Percentiles rank a stretch among this genome's conserved stretches.
These are phyloP conservation scores for Propithecus coquereli DNA, from an alignment of 2,113 vertebrate genomes.

Conservation along the genomic window DNA sequence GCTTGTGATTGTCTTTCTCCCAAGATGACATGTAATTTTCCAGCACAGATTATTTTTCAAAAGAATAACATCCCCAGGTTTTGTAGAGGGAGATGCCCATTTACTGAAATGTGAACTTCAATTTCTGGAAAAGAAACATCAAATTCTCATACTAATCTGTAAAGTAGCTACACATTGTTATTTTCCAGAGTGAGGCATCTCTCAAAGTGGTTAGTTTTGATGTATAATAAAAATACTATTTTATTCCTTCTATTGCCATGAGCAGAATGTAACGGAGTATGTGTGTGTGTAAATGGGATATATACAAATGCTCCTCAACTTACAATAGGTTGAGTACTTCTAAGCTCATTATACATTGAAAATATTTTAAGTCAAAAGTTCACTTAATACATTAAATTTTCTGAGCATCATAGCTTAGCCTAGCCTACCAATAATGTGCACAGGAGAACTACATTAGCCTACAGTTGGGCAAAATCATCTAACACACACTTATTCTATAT, in stretches of 20 bases:
- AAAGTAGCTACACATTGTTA: background rate
- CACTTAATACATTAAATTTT: background rate
- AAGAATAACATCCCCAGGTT: background rate
- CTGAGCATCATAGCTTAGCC: no score
- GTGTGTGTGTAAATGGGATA: background rate
- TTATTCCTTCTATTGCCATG: background rate
- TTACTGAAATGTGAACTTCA: conserved; percentile 34
- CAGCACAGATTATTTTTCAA: conserved; percentile 35
- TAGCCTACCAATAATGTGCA: background rate
- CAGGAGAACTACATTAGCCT: background rate
- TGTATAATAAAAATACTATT: background rate
- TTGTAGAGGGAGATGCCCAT: background rate
- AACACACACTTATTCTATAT: background rate
- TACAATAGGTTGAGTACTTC: background rate
- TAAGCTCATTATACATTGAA: background rate
- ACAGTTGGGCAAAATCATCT: background rate
- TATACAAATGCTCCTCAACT: background rate
- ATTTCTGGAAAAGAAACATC: conserved; percentile 34
- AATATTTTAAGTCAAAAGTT: background rate
- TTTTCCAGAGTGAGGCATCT: background rate
- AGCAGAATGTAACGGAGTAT: background rate
- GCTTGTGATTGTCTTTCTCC: conserved; percentile 27
- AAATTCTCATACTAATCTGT: background rate
- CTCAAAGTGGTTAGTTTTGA: background rate
- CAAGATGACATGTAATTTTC: background rate